These are phyloP conservation scores for Pomacea canaliculata DNA, from an alignment of 2,888 invertebrate species.

Conservation along the genomic window DNA sequence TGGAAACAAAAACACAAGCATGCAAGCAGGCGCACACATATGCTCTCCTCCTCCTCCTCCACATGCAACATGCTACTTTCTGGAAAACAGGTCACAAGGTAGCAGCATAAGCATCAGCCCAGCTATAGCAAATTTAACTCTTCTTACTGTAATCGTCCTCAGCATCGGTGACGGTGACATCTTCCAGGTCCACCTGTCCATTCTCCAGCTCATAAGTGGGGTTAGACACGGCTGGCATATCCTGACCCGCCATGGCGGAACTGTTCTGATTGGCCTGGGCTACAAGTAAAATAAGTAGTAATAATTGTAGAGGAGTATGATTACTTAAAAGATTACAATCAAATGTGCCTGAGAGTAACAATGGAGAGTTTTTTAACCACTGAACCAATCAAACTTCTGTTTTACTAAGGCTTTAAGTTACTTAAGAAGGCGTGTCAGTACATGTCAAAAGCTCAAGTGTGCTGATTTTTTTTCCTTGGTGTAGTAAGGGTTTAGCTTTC, in stretches of 20 bases:
- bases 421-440: too few relatives aligned
- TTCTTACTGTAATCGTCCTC: slow-evolving; percentile 43
- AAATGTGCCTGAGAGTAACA: too few relatives aligned
- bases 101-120: too few relatives aligned
- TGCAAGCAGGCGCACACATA: neutral
- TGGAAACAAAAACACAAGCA: neutral
- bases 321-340: neutral
- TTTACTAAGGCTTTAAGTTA: too few relatives aligned
- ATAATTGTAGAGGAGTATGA: too few relatives aligned
- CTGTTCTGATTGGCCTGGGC: slow-evolving; percentile 47
- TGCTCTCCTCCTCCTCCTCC: neutral
- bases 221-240: slow-evolving; percentile 34
- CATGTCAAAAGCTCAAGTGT: too few relatives aligned
- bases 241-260: slow-evolving; percentile 26
- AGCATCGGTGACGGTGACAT: slow-evolving; percentile 24
- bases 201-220: slow-evolving; percentile 34
- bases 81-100: neutral
- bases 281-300: slow-evolving; percentile 28
- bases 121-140: neutral
- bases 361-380: too few relatives aligned
- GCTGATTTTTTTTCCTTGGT: too few relatives aligned
- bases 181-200: slow-evolving; percentile 33
- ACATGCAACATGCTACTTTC: neutral
- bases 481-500: too few relatives aligned
- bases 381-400: too few relatives aligned